These are phyloP conservation scores for Mormoops blainvillei DNA, from an alignment of 2,113 vertebrate species.

Conservation along the genomic window DNA sequence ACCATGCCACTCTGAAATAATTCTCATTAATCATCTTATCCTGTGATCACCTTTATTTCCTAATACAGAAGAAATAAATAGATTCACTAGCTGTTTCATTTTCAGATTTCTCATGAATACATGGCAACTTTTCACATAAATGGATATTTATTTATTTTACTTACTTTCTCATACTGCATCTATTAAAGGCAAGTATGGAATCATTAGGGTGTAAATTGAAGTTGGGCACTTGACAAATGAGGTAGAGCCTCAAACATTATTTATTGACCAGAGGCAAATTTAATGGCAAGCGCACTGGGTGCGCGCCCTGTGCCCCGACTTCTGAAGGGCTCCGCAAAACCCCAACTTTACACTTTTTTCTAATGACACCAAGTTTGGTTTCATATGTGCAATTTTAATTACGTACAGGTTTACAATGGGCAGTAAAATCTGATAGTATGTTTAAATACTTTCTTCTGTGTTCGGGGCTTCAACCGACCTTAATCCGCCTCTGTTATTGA, in stretches of 20 bases:
- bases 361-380: no score
- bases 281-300: no score
- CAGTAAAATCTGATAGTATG: no score
- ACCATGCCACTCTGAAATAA: neutral
- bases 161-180: conserved; percentile 72
- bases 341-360: no score
- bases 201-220: conserved; percentile 78
- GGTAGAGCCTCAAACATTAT: conserved; percentile 60
- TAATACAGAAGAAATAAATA: conserved; percentile 59
- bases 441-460: no score
- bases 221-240: conserved; percentile 71
- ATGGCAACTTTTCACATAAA: conserved; percentile 67
- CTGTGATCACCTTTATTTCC: conserved; percentile 68
- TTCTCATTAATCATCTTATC: conserved; percentile 54
- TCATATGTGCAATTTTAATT: no score
- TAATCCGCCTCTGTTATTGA: no score
- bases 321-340: no score
- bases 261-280: no score
- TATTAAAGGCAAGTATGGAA: conserved; percentile 72
- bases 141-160: conserved; percentile 74
- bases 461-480: no score
- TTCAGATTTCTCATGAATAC: conserved; percentile 72
- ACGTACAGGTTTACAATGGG: no score
- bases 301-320: no score
- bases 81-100: conserved; percentile 59